Conservation (phyloP, 2,888 invertebrate genomes). For the Ornithoptera priamus region DNA sequence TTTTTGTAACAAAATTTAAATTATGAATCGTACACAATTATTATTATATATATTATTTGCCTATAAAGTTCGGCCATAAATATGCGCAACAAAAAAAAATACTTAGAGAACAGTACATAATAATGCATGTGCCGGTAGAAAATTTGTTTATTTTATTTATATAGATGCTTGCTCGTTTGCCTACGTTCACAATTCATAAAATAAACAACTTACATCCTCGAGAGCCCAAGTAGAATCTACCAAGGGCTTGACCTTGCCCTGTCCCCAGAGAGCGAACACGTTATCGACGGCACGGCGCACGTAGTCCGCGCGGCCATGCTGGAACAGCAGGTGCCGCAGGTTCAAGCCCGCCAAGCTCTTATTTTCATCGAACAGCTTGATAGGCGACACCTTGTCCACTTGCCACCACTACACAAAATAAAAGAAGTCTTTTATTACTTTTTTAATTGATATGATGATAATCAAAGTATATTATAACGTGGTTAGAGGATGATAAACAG, state of each 20-base stretch:
- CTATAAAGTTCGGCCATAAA: too few species aligned
- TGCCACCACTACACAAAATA: slow-evolving; percentile 88
- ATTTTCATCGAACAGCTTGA: slow-evolving; percentile 94
- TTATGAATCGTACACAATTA: neutral
- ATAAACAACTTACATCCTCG: slow-evolving; percentile 86
- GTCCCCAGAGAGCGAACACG: slow-evolving; percentile 87
- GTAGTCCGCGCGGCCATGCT: slow-evolving; percentile 85
- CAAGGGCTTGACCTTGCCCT: slow-evolving; percentile 89
- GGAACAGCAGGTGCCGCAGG: slow-evolving; percentile 90
- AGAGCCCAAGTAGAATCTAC: slow-evolving; percentile 93
- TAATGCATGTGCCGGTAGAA: too few species aligned
- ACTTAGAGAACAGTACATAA: too few species aligned
- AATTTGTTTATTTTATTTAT: too few species aligned
- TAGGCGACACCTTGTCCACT: slow-evolving; percentile 93
- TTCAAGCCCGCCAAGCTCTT: slow-evolving; percentile 91
- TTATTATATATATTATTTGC: too few species aligned
- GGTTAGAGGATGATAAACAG: too few species aligned
- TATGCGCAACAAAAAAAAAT: too few species aligned
- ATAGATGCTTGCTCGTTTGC: neutral
- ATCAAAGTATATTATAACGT: too few species aligned
- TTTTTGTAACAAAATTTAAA: neutral
- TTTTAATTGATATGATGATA: too few species aligned
- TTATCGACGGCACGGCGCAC: slow-evolving; percentile 85
- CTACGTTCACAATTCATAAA: neutral
- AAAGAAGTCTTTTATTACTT: neutral